Base-by-base conservation (phyloP, 1,140 invertebrate species). In the Pseudoatta argentina region DNA sequence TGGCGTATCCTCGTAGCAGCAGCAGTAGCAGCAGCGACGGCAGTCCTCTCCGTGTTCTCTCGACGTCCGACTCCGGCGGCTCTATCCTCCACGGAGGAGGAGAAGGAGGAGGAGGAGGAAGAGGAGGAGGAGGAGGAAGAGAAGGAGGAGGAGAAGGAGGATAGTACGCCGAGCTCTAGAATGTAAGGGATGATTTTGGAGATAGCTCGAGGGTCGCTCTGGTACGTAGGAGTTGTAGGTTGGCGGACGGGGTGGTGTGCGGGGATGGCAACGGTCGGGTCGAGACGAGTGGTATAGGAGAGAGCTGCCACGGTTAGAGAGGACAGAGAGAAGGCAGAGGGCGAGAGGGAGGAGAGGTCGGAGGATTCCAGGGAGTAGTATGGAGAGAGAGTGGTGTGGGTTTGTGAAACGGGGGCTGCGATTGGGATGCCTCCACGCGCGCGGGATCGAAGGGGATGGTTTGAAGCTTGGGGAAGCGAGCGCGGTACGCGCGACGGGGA, bases 161-260 rank as follows among this genome's bases (percentile, higher is more conserved):
- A 94, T 93, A 93, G 91, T 87, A 86, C 87, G 88, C 91, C 83
- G 66, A 88, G 91, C 91, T 90, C 91, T 88, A 92, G 91, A 94
- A 93, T 94, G 93, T 95, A 94, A 94, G 94, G 94, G 94, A 95
- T 95, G 94, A 95, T 95, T 95, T 95, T 93, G 94, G 94, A 95
- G 94, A 95, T 95, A 95, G 95, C 94, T 95, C 82, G 94, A 94
- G 94, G 93, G 93, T 95, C 94, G 94, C 92, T 92, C 64, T 69
- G 87, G 87, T 90, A 91, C 89, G 89, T 90, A 90, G 89, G 89
- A 91, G 90, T 91, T 91, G 89, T 91, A 90, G 89, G 79, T 91
- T 88, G 89, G 79, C 69, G 81, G 91, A 73, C 91, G 88, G 86
- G 85, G 10, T 34, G 85, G 86, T 57, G 64, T 76, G 86, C 24